phyloP scores from a whole-genome alignment of 2,113 vertebrate species.

The Phalacrocorax aristotelis region DNA sequence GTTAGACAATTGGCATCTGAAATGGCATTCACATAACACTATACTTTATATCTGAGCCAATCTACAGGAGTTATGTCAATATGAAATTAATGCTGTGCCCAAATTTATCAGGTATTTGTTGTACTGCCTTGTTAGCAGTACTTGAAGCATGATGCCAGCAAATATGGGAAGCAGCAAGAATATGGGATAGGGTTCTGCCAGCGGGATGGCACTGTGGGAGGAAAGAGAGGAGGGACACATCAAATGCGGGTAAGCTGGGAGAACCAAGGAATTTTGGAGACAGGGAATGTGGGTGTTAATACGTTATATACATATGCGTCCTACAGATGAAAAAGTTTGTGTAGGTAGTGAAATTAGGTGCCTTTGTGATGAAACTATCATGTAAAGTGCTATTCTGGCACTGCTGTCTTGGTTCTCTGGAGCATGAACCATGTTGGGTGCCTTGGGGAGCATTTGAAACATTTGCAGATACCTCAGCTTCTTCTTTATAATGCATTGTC shows the following conservation, averaged over 20 bases:
- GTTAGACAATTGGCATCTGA: neutral
- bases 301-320: neutral
- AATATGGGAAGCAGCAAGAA: neutral
- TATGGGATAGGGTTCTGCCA: neutral
- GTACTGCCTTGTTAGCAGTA: neutral
- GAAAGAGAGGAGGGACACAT: neutral
- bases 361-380: neutral
- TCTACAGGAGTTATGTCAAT: neutral
- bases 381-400: neutral
- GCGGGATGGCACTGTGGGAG: neutral
- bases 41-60: neutral
- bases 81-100: neutral
- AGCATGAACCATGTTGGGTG: neutral
- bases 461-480: neutral
- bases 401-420: neutral
- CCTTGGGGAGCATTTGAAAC: neutral
- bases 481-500: neutral
- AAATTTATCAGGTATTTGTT: neutral
- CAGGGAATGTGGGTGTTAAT: neutral
- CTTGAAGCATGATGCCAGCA: neutral
- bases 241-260: neutral
- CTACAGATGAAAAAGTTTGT: neutral
- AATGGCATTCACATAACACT: neutral
- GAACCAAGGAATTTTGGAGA: neutral
- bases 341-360: neutral